These are phyloP conservation scores for Helarctos malayanus DNA, from an alignment of 2,797 vertebrate genomes.

Conservation along the genomic window DNA sequence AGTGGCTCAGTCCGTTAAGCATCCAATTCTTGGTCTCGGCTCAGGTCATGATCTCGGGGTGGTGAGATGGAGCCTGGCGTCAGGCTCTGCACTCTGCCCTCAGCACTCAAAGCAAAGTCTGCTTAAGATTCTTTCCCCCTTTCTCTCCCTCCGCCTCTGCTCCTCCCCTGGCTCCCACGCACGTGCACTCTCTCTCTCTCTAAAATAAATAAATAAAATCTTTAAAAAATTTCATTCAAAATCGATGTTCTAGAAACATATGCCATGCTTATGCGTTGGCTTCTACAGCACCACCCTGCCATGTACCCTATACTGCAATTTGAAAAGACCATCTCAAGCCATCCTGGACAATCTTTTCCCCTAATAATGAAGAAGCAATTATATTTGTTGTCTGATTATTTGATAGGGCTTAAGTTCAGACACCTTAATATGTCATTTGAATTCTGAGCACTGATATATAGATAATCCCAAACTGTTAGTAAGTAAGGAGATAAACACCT, in stretches of 20 bases:
- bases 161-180: neutral
- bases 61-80: neutral
- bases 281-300: neutral
- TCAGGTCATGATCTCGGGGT: neutral
- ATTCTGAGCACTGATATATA: slow-evolving; percentile 11
- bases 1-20: neutral
- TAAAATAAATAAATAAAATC: neutral
- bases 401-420: neutral
- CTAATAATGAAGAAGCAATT: neutral
- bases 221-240: slow-evolving; percentile 2
- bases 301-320: neutral
- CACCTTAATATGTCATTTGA: neutral
- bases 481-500: neutral
- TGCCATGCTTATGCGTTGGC: neutral
- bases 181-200: neutral
- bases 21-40: neutral
- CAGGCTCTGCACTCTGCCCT: neutral
- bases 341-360: neutral
- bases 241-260: neutral
- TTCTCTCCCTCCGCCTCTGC: neutral
- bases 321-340: neutral
- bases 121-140: neutral
- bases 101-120: neutral
- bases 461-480: neutral
- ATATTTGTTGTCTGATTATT: neutral